Conservation (phyloP, 2,888 invertebrate genomes). For the Drosophila kambysellisi region DNA sequence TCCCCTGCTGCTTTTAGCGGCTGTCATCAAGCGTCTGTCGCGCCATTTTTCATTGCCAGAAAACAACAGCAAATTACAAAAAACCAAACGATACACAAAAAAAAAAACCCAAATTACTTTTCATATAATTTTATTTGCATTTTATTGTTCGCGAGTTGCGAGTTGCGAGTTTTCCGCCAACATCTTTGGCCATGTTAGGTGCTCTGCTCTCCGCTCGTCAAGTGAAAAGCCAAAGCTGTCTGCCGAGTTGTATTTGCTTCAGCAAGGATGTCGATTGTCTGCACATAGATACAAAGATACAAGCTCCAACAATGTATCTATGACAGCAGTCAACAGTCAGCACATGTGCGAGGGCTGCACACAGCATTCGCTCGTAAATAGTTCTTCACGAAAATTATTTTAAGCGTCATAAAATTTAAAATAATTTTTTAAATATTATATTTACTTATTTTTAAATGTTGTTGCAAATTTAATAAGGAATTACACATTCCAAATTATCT, state of each 20-base stretch:
- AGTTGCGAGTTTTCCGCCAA: slow-evolving; percentile 32
- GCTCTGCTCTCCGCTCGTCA: slow-evolving; percentile 7
- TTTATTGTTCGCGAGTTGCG: slow-evolving; percentile 52
- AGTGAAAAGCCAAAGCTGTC: slow-evolving; percentile 53
- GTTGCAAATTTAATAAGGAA: not conserved
- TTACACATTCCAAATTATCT: not conserved
- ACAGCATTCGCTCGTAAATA: not conserved
- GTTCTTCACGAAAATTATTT: not conserved
- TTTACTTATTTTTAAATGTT: too few species aligned
- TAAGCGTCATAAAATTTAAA: too few species aligned
- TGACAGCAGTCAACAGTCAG: slow-evolving; percentile 3
- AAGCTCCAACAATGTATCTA: slow-evolving; percentile 30
- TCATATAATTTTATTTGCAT: slow-evolving; percentile 74
- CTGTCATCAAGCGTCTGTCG: slow-evolving; percentile 55
- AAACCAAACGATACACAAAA: slow-evolving; percentile 29
- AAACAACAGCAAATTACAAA: slow-evolving; percentile 10
- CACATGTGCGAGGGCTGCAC: slow-evolving; percentile 28
- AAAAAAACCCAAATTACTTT: slow-evolving; percentile 71
- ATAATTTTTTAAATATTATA: not conserved
- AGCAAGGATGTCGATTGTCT: slow-evolving; percentile 63
- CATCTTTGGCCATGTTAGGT: slow-evolving; percentile 27
- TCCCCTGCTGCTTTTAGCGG: slow-evolving; percentile 14
- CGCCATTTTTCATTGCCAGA: slow-evolving; percentile 38
- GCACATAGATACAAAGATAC: slow-evolving; percentile 39
- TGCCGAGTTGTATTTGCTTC: slow-evolving; percentile 42